These are phyloP conservation scores for Dendronephthya gigantea DNA, from an alignment of 64 coral and sea anemone genomes.

Conservation along the genomic window DNA sequence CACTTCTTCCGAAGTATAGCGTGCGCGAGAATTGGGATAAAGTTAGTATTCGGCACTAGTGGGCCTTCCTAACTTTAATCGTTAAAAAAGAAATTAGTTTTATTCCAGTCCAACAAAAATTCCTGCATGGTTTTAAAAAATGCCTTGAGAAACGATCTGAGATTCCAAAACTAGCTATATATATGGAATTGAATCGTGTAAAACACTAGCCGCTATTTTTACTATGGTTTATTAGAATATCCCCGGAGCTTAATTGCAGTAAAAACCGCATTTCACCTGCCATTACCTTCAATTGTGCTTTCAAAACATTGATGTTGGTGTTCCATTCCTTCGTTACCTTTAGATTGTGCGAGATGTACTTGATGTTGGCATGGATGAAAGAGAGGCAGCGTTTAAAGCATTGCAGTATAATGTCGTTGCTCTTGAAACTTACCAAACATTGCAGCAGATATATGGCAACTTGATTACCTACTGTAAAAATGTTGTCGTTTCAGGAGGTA, in stretches of 20 bases:
- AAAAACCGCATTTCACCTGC: too few relatives aligned
- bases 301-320: neutral
- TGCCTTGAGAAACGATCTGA: too few relatives aligned
- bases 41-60: constrained; percentile 9
- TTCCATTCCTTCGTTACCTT: neutral
- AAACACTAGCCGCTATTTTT: too few relatives aligned
- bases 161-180: too few relatives aligned
- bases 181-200: too few relatives aligned
- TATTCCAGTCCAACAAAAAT: too few relatives aligned
- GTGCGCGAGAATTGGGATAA: constrained; percentile 69
- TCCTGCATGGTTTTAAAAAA: too few relatives aligned
- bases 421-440: constrained; percentile 61
- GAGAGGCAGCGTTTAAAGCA: constrained; percentile 35
- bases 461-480: constrained; percentile 82
- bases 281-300: neutral
- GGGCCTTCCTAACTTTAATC: too few relatives aligned
- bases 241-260: too few relatives aligned
- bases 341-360: constrained; percentile 72
- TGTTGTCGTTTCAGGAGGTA: constrained; percentile 59
- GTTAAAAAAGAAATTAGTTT: too few relatives aligned
- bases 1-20: constrained; percentile 71
- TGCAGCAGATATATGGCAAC: constrained; percentile 80
- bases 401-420: constrained; percentile 57
- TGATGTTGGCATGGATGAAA: constrained; percentile 37
- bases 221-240: too few relatives aligned